Evolutionary conservation across 1,140 invertebrate species (phyloP).

Genomic region (Chymomyza costata): DNA sequence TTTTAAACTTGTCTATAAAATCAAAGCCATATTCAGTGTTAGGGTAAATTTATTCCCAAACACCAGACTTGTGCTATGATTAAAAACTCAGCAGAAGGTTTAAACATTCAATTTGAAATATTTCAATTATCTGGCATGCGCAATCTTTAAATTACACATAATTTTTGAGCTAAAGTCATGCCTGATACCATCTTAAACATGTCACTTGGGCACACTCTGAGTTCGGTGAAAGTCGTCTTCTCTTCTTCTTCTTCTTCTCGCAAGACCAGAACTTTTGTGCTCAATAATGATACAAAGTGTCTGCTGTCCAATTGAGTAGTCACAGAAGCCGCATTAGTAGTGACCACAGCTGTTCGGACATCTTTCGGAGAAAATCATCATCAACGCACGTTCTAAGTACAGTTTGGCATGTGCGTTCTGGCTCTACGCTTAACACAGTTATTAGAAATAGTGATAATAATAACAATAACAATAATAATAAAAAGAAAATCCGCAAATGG

Average conservation of each 20-base stretch:
- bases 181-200: conserved; percentile 54
- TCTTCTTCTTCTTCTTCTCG: too few species aligned
- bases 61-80: too few species aligned
- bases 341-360: conserved; percentile 18
- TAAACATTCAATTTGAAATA: too few species aligned
- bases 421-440: conserved; percentile 52
- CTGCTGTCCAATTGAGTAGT: conserved; percentile 19
- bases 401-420: conserved; percentile 50
- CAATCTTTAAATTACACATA: too few species aligned
- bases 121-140: conserved; percentile 32
- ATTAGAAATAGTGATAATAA: conserved; percentile 70
- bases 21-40: too few species aligned
- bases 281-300: conserved; percentile 64
- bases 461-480: conserved; percentile 57
- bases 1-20: too few species aligned
- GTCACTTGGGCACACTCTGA: conserved; percentile 51
- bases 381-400: conserved; percentile 60
- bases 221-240: conserved; percentile 70
- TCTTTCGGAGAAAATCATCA: conserved; percentile 20
- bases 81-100: too few species aligned
- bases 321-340: too few species aligned
- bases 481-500: conserved; percentile 40
- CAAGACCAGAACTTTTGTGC: conserved; percentile 64
- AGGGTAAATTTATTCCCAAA: too few species aligned
- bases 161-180: too few species aligned